These are phyloP conservation scores for Drosophila picticornis DNA, from an alignment of 2,888 invertebrate genomes.

Conservation along the genomic window DNA sequence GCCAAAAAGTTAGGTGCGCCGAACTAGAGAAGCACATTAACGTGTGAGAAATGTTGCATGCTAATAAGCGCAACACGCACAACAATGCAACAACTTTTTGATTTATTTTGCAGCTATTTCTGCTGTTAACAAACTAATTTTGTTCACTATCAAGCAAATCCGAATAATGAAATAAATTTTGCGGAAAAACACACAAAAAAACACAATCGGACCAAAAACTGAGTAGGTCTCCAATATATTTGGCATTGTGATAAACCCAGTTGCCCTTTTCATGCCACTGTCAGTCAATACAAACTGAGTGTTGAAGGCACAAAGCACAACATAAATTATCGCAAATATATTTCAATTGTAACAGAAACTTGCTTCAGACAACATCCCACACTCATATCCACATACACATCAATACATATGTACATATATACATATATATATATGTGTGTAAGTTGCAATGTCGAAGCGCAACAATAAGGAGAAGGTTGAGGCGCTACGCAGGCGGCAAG, in stretches of 20 bases:
- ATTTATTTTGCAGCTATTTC: not conserved
- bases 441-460: conserved; percentile 43
- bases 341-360: not conserved
- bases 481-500: conserved; percentile 17
- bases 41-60: not conserved
- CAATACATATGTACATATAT: not conserved
- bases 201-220: not conserved
- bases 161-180: not conserved
- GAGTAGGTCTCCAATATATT: not conserved
- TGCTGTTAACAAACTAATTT: not conserved
- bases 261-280: not conserved
- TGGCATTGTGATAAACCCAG: not conserved
- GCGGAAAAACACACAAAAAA: not conserved
- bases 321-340: not conserved
- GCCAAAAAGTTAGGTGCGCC: not conserved
- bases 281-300: conserved; percentile 1
- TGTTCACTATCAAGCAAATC: not conserved
- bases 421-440: not conserved
- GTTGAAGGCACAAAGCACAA: not conserved
- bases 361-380: not conserved
- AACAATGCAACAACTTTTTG: not conserved
- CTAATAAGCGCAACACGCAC: not conserved
- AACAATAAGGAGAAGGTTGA: conserved; percentile 35
- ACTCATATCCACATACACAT: not conserved
- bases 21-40: not conserved